phyloP scores from a whole-genome alignment of 1,140 invertebrate genomes.

The Microvelia longipes region DNA sequence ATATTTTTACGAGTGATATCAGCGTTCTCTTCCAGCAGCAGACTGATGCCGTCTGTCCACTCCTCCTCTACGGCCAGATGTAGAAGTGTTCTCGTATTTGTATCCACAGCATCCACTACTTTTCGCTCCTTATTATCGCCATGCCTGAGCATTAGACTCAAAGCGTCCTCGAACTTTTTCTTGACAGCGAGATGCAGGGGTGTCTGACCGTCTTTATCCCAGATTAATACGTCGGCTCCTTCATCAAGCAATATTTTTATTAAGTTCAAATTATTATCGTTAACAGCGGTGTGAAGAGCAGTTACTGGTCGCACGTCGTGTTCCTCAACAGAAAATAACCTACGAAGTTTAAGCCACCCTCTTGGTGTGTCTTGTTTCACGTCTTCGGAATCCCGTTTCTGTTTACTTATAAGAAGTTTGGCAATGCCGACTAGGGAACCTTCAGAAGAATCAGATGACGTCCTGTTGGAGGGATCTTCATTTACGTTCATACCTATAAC shows the following conservation, averaged over 20 bases:
- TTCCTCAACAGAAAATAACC: slow-evolving; percentile 3
- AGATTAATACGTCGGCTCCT: slow-evolving; percentile 27
- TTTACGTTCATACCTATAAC: slow-evolving; percentile 26
- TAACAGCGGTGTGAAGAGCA: slow-evolving; percentile 15
- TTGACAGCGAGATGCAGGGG: slow-evolving; percentile 42
- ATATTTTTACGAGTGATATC: slow-evolving; percentile 47
- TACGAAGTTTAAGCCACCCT: background rate
- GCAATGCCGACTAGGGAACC: background rate
- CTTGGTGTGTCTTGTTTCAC: background rate
- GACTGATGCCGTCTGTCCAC: slow-evolving; percentile 37
- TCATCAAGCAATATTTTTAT: slow-evolving; percentile 29
- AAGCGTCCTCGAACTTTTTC: slow-evolving; percentile 28
- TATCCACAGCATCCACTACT: slow-evolving; percentile 36
- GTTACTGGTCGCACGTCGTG: slow-evolving; percentile 9
- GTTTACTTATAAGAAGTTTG: background rate
- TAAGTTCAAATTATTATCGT: slow-evolving; percentile 21
- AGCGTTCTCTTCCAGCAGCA: slow-evolving; percentile 50
- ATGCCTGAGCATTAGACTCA: slow-evolving; percentile 32
- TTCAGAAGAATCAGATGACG: background rate
- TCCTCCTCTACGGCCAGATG: slow-evolving; percentile 59
- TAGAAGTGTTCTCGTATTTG: slow-evolving; percentile 53
- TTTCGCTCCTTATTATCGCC: slow-evolving; percentile 18
- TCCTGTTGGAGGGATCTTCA: background rate
- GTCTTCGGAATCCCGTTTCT: background rate
- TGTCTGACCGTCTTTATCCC: slow-evolving; percentile 40